Evolutionary conservation across 2,797 vertebrate genomes (phyloP), one percentile per base, ranked within the genome.

Genomic region (Gobio occitaniae): DNA sequence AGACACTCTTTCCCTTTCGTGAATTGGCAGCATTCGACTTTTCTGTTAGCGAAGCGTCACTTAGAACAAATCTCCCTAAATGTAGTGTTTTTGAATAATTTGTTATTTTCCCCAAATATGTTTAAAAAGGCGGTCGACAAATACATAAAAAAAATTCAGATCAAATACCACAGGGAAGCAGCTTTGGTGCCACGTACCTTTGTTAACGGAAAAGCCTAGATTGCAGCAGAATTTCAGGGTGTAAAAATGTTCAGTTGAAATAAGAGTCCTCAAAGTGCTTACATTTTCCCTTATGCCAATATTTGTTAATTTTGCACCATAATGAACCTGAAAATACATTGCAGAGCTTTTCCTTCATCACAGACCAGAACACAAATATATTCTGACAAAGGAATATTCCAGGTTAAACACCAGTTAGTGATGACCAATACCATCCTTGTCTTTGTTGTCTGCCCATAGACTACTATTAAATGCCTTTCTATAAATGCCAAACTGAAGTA

Each of bases 281-380:
- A 76, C 65, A 84, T 80, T 54, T 70, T 29, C 19, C 19, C 66
- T 15, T 63, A 36, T 72, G 82, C 71, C 19, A 63, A 41, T 61
- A 71, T 71, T 44, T 82, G 70, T 80, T 72, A 44, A 44, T 77
- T 74, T 52, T 32, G 80, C 87, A 90, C 89, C 71, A 19, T 88
- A 77, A 80, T 50, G 50, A 88, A 91, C 80, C 89, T 74, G 90
- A 90, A 90, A 86, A 86, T 83, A 86, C 17, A 88, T 90, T 89
- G 89, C 87, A 36, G 86, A 91, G 91, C 92, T 91, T 91, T 90
- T 94, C 92, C 91, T 93, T 94, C 91, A 94, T 94, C 87, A 87
- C 65, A 88, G 71, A 86, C 87, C 88, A 82, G 86, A 63, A 81
- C 78, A 72, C 71, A 84, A 15, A 36, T 86, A 84, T 89, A 44